Evolutionary conservation across 92 coral and sea anemone genomes (phyloP).

Genomic region (Bergia sp.): DNA sequence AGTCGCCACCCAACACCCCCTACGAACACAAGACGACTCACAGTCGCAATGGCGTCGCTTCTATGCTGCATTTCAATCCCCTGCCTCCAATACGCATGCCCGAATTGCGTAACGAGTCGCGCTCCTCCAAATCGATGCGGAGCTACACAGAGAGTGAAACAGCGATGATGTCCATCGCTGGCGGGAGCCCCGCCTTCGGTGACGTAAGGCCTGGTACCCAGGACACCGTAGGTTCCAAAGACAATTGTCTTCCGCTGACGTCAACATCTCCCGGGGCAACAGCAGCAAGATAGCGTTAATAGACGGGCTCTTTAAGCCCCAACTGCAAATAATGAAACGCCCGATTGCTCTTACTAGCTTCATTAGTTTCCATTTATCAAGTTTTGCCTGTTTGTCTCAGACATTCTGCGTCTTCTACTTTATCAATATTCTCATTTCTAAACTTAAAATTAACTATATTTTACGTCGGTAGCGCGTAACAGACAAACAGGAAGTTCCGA

Average conservation of each 20-base stretch:
- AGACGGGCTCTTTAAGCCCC: not conserved
- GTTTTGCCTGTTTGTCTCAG: not conserved
- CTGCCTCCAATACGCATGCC: constrained; percentile 95
- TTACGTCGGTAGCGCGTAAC: no score
- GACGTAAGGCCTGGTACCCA: constrained; percentile 36
- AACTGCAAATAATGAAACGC: no score
- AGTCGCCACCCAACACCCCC: constrained; percentile 54
- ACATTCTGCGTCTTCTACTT: no score
- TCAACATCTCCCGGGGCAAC: constrained; percentile 4
- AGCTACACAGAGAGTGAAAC: constrained; percentile 78
- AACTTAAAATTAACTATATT: no score
- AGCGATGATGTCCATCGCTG: constrained; percentile 64
- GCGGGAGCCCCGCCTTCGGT: constrained; percentile 22
- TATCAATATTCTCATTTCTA: no score
- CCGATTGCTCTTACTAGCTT: not conserved
- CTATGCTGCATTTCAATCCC: constrained; percentile 66
- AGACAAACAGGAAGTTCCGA: no score
- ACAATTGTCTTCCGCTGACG: constrained; percentile 19
- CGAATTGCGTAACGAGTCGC: constrained; percentile 73
- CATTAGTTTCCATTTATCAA: not conserved
- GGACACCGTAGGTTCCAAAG: constrained; percentile 24
- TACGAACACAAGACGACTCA: constrained; percentile 57
- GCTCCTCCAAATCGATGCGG: constrained; percentile 78
- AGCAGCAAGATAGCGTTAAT: constrained; percentile 11
- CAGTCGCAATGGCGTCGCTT: constrained; percentile 53